These are phyloP conservation scores for Molorchus minor DNA, from an alignment of 2,888 invertebrate genomes.

Conservation along the genomic window DNA sequence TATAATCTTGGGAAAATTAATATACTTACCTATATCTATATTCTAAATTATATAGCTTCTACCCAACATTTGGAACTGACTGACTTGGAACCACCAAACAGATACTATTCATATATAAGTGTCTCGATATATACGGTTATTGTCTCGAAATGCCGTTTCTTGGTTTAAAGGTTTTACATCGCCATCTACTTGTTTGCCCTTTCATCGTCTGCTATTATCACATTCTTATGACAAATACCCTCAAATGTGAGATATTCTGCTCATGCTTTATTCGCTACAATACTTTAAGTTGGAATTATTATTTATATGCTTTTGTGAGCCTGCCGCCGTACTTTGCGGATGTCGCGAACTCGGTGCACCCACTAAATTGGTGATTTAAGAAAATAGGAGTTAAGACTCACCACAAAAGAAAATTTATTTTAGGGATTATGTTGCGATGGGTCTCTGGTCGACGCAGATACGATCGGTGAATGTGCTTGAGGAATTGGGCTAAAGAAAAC, in stretches of 20 bases:
- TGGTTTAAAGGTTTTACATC: slow-evolving; percentile 33
- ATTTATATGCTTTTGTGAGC: slow-evolving; percentile 36
- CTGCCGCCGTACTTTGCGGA: neutral
- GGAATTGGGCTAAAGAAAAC: too few species aligned
- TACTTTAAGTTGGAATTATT: slow-evolving; percentile 31
- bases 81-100: too few species aligned
- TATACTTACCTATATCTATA: too few species aligned
- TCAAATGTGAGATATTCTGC: slow-evolving; percentile 23
- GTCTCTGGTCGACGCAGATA: neutral
- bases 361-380: slow-evolving; percentile 7
- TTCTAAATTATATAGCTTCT: too few species aligned
- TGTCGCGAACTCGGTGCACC: neutral
- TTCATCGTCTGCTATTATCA: slow-evolving; percentile 32
- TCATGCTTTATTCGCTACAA: slow-evolving; percentile 12
- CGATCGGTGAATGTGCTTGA: too few species aligned
- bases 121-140: neutral
- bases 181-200: slow-evolving; percentile 27
- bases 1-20: too few species aligned
- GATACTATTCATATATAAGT: too few species aligned
- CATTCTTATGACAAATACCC: slow-evolving; percentile 27
- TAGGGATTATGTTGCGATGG: neutral
- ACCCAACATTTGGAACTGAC: too few species aligned
- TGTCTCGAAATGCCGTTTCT: slow-evolving; percentile 26
- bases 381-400: slow-evolving; percentile 4
- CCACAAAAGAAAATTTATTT: slow-evolving; percentile 17